phyloP scores from a whole-genome alignment of 2,888 invertebrate species.

The Lasioglossum zephyrum region DNA sequence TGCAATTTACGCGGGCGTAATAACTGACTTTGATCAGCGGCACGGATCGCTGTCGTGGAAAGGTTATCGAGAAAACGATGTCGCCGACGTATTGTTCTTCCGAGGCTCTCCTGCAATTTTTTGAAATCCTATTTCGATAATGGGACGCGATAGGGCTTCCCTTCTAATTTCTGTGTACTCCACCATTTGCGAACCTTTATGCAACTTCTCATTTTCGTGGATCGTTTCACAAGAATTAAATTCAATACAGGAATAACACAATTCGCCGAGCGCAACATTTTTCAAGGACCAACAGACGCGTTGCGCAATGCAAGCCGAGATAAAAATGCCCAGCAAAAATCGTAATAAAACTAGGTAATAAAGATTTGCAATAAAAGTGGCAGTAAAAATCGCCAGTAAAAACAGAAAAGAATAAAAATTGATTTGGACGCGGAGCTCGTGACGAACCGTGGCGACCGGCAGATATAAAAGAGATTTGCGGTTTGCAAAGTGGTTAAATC shows the following conservation, averaged over 20 bases:
- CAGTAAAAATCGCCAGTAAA: neutral
- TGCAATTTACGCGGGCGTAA: constrained; percentile 42
- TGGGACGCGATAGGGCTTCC: neutral
- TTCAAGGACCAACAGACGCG: neutral
- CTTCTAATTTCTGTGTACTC: neutral
- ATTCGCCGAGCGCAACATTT: neutral
- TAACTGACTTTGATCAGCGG: constrained; percentile 45
- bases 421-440: neutral
- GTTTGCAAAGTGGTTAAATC: constrained; percentile 1
- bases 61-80: constrained; percentile 26
- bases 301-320: neutral
- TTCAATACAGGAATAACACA: neutral
- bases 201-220: too few relatives aligned
- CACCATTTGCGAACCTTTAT: too few relatives aligned
- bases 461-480: neutral
- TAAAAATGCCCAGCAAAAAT: neutral
- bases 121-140: neutral
- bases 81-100: neutral
- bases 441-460: neutral
- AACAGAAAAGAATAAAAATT: neutral
- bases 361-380: neutral
- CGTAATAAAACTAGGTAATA: neutral
- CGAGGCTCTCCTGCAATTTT: neutral
- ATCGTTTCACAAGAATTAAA: too few relatives aligned
- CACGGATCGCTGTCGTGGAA: constrained; percentile 11